These are phyloP conservation scores for Microctenopoma stevenorrisi DNA, from an alignment of 2,797 vertebrate species.

Conservation along the genomic window DNA sequence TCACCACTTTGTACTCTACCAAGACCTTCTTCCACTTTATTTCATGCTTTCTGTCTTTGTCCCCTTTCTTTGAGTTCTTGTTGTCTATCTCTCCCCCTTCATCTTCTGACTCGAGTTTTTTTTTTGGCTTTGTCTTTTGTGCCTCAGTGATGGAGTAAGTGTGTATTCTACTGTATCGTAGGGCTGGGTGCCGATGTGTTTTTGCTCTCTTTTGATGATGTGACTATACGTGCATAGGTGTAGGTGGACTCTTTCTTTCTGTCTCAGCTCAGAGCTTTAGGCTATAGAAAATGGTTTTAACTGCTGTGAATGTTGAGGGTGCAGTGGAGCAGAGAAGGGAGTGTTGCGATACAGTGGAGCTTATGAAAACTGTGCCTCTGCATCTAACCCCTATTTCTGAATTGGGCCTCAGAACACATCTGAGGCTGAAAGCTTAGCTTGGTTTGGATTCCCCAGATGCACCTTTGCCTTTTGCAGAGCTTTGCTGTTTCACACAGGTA, in stretches of 20 bases:
- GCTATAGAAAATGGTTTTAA: conserved; percentile 65
- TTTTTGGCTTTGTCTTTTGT: conserved; percentile 12
- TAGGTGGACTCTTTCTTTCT: conserved; percentile 45
- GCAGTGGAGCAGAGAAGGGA: conserved; percentile 27
- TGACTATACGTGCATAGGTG: conserved; percentile 46
- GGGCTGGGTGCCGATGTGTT: background rate
- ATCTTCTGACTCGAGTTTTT: conserved; percentile 47
- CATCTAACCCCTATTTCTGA: conserved; percentile 61
- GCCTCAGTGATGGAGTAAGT: conserved; percentile 17
- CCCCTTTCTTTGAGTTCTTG: conserved; percentile 24
- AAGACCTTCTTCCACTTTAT: conserved; percentile 20
- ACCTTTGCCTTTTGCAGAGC: conserved; percentile 52
- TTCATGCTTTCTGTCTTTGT: conserved; percentile 13
- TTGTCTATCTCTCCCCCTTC: conserved; percentile 12
- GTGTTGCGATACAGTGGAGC: conserved; percentile 29
- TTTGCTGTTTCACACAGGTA: conserved; percentile 31
- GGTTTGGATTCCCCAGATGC: conserved; percentile 54
- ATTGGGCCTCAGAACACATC: conserved; percentile 55
- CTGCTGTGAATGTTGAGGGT: conserved; percentile 51
- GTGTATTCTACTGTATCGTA: conserved; percentile 34
- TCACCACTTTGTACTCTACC: conserved; percentile 50
- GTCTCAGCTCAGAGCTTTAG: conserved; percentile 49
- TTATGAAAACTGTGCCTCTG: conserved; percentile 52
- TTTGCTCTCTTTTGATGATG: conserved; percentile 39
- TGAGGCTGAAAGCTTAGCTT: conserved; percentile 50